These are phyloP conservation scores for Tyria jacobaeae DNA, from an alignment of 2,888 invertebrate species.

Conservation along the genomic window DNA sequence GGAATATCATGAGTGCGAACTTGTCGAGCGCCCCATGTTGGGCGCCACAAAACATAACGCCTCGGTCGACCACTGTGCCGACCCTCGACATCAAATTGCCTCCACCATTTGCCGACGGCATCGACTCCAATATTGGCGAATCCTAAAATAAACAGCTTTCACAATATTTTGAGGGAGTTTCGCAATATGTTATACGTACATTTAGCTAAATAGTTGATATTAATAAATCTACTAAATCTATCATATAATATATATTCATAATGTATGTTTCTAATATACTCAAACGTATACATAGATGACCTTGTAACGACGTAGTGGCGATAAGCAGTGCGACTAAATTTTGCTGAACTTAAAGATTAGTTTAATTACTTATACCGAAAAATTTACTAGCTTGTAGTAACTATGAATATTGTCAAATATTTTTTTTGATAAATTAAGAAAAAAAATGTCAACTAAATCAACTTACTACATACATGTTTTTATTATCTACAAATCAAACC, in stretches of 20 bases:
- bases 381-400: constrained; percentile 24
- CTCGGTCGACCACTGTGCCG: constrained; percentile 79
- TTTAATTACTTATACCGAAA: constrained; percentile 15
- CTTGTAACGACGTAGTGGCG: constrained; percentile 33
- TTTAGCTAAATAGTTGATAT: constrained; percentile 7
- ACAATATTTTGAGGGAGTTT: constrained; percentile 18
- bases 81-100: constrained; percentile 66
- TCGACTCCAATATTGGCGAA: constrained; percentile 79
- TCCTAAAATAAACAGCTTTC: constrained; percentile 63
- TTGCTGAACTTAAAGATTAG: constrained; percentile 14
- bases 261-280: constrained; percentile 28
- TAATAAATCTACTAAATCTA: constrained; percentile 33
- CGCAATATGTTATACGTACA: neutral
- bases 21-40: constrained; percentile 87
- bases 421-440: no score
- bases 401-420: no score
- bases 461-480: constrained; percentile 32
- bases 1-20: constrained; percentile 87
- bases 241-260: constrained; percentile 22
- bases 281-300: neutral
- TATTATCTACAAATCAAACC: constrained; percentile 48
- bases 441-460: no score
- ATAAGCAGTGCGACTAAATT: constrained; percentile 43
- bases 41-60: constrained; percentile 88
- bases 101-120: constrained; percentile 67